A percentile compares a stretch with the other conserved stretches of the same genome.
Conservation (phyloP, 2,888 invertebrate species). For the Periphyllus acericola region DNA sequence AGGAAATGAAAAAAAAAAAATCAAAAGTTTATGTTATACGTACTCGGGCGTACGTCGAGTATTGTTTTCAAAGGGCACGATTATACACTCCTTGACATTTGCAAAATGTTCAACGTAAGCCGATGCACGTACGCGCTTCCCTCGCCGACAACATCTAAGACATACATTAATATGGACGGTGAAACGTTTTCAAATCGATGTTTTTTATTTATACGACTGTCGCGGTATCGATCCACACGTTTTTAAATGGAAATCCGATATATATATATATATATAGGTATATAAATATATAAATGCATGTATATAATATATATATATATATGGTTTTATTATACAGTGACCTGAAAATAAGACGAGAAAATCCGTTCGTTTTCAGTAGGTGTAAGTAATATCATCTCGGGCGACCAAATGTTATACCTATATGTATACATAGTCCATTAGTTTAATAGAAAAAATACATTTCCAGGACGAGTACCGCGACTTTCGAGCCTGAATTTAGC, state of each 20-base stretch:
- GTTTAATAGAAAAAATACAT: background rate
- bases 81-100: conserved; percentile 19
- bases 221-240: background rate
- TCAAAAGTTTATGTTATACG: background rate
- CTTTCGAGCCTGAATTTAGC: background rate
- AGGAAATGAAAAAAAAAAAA: background rate
- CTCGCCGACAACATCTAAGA: no score
- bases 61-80: conserved; percentile 26
- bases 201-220: background rate
- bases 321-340: background rate
- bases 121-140: background rate
- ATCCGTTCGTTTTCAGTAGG: background rate
- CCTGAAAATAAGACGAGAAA: background rate
- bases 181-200: background rate
- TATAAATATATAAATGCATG: no score
- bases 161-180: background rate
- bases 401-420: background rate
- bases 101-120: background rate
- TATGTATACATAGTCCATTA: background rate
- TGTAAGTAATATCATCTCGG: background rate
- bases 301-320: no score
- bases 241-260: background rate
- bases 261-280: no score
- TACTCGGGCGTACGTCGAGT: background rate
- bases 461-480: background rate